Percentiles rank a stretch among this genome's conserved stretches.
phyloP scores from a whole-genome alignment of 2,797 vertebrate genomes.

The Lerista edwardsae region DNA sequence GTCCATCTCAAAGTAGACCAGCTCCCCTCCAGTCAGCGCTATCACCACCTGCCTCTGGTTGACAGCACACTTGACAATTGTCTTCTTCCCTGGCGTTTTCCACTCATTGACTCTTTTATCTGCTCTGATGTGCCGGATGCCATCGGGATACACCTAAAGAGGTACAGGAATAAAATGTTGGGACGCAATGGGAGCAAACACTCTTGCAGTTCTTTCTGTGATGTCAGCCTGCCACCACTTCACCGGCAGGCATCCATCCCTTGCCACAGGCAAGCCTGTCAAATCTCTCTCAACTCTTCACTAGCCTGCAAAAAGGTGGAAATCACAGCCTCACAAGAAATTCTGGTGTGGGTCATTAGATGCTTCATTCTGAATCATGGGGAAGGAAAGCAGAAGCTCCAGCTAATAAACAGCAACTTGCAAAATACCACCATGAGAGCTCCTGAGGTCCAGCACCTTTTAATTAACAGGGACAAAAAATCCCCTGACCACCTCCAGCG shows the following conservation, averaged over 20 bases:
- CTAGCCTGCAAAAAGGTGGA: not conserved
- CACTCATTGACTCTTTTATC: slow-evolving; percentile 99
- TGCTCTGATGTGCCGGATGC: slow-evolving; percentile 95
- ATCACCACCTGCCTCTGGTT: slow-evolving; percentile 99
- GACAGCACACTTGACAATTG: slow-evolving; percentile 96
- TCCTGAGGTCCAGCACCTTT: not conserved
- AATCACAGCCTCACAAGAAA: not conserved
- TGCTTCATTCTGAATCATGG: not conserved
- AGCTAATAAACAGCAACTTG: not conserved
- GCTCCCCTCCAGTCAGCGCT: slow-evolving; percentile 94
- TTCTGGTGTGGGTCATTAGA: not conserved
- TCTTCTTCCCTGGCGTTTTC: slow-evolving; percentile 98
- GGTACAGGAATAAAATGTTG: not conserved
- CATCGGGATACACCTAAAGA: slow-evolving; percentile 94
- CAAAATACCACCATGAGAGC: not conserved
- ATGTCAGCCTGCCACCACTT: not conserved
- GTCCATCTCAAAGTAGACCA: slow-evolving; percentile 99
- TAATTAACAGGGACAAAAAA: no score
- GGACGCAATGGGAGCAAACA: not conserved
- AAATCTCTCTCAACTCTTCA: not conserved
- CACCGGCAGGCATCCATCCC: not conserved
- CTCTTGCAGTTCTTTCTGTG: not conserved
- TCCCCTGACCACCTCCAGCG: no score
- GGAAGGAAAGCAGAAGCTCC: no score
- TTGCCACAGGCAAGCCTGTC: not conserved